Conservation (phyloP, 2,113 vertebrate species). For the Spea multiplicata region DNA sequence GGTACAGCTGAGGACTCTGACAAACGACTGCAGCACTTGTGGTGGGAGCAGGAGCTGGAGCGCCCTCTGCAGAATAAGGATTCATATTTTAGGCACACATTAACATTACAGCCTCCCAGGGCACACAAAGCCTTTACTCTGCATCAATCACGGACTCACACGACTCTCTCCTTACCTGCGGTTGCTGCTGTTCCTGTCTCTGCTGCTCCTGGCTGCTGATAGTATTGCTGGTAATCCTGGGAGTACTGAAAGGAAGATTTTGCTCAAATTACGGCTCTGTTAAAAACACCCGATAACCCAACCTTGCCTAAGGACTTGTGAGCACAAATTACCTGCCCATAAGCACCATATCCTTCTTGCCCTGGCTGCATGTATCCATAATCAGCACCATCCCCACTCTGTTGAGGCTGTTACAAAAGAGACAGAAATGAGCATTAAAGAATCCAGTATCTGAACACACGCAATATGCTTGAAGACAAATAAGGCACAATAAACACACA, state of each 20-base stretch:
- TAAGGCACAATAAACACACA: too few species aligned
- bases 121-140: neutral
- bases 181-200: constrained; percentile 73
- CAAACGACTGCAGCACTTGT: constrained; percentile 87
- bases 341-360: constrained; percentile 80
- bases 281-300: too few species aligned
- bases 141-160: too few species aligned
- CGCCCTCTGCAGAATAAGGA: constrained; percentile 12
- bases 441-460: too few species aligned
- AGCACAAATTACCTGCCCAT: constrained; percentile 76
- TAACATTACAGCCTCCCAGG: too few species aligned
- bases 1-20: constrained; percentile 88
- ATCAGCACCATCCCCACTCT: constrained; percentile 81
- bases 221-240: constrained; percentile 86
- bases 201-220: constrained; percentile 74
- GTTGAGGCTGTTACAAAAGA: constrained; percentile 68
- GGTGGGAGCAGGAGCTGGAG: constrained; percentile 63
- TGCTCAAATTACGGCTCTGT: neutral
- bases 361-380: constrained; percentile 84
- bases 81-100: too few species aligned
- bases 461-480: too few species aligned
- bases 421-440: too few species aligned
- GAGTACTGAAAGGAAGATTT: constrained; percentile 57
- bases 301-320: neutral
- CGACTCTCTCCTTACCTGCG: constrained; percentile 61